These are phyloP conservation scores for Lutjanus campechanus DNA, from an alignment of 2,797 vertebrate genomes.

Conservation along the genomic window DNA sequence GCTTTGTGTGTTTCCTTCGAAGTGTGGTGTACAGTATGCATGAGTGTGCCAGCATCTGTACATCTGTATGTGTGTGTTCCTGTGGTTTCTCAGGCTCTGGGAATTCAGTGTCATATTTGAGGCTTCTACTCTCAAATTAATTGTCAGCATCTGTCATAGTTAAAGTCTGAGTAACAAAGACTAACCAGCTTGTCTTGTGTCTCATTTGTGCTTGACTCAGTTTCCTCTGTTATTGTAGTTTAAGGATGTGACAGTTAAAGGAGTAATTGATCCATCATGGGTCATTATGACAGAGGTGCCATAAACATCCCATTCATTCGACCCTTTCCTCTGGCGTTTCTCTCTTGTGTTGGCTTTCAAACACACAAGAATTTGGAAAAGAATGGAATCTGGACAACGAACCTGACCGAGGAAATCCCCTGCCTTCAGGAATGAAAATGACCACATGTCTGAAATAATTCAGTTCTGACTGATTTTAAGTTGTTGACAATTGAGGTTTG, in stretches of 20 bases:
- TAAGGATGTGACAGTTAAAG: slow-evolving; percentile 68
- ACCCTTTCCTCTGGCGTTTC: slow-evolving; percentile 29
- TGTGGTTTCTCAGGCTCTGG: slow-evolving; percentile 56
- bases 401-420: slow-evolving; percentile 81
- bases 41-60: slow-evolving; percentile 29
- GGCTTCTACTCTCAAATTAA: slow-evolving; percentile 52
- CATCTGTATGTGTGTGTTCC: slow-evolving; percentile 50
- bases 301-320: slow-evolving; percentile 60
- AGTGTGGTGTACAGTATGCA: slow-evolving; percentile 20
- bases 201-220: slow-evolving; percentile 66
- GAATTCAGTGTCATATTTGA: slow-evolving; percentile 64
- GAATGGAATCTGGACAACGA: slow-evolving; percentile 71
- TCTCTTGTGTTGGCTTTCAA: slow-evolving; percentile 58
- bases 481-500: slow-evolving; percentile 75
- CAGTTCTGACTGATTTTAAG: slow-evolving; percentile 49
- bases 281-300: slow-evolving; percentile 62
- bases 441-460: slow-evolving; percentile 70
- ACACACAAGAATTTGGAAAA: slow-evolving; percentile 68
- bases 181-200: slow-evolving; percentile 31
- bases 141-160: slow-evolving; percentile 60
- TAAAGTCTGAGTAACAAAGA: slow-evolving; percentile 69
- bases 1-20: slow-evolving; percentile 31
- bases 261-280: slow-evolving; percentile 78
- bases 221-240: slow-evolving; percentile 72
- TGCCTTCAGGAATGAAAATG: slow-evolving; percentile 63